phyloP scores from a whole-genome alignment of 2,797 vertebrate species.

The Paguma larvata region DNA sequence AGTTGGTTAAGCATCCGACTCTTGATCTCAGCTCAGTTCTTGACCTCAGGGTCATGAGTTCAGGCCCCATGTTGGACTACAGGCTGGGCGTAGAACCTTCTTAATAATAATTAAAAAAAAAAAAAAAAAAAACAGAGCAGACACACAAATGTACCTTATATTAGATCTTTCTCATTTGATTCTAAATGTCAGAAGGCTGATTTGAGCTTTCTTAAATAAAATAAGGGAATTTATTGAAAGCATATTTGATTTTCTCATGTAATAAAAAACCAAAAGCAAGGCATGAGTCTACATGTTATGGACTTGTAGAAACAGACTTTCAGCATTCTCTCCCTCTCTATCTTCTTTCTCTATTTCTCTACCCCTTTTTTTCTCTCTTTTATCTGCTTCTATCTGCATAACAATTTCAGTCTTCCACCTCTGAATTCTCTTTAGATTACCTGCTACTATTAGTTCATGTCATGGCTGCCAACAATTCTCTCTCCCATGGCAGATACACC shows the following conservation, averaged over 20 bases:
- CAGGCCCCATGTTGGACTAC: no score
- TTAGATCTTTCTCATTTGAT: neutral
- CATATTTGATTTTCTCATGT: neutral
- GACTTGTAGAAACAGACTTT: neutral
- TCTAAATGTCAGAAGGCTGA: neutral
- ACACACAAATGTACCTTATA: neutral
- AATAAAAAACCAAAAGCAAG: neutral
- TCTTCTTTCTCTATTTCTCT: no score
- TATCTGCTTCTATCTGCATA: neutral
- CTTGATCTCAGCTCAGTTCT: no score
- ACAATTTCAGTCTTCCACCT: neutral
- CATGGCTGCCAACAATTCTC: neutral
- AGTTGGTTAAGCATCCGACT: no score
- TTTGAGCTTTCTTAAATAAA: neutral
- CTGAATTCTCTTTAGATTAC: neutral
- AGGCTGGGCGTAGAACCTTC: no score
- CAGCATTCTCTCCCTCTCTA: neutral
- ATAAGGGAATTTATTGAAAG: neutral
- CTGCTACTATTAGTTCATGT: neutral
- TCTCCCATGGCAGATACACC: neutral
- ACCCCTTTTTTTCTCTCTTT: no score
- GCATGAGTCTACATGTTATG: neutral
- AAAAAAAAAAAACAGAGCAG: neutral
- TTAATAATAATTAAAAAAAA: no score
- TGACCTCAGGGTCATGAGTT: no score